Conservation (phyloP, 2,113 vertebrate species). For the Corynorhinus townsendii region DNA sequence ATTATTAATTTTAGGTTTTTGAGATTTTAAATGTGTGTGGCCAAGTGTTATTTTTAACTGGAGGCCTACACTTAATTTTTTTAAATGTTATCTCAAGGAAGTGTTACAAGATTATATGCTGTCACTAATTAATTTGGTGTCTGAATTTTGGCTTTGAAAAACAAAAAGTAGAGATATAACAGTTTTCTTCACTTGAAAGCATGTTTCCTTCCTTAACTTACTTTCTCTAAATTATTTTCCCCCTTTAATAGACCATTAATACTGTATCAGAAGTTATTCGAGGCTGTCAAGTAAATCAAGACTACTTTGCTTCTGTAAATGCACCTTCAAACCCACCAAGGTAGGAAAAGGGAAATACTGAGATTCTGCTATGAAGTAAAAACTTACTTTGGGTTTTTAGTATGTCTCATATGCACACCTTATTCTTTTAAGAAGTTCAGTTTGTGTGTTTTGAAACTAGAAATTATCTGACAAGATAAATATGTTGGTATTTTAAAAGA, state of each 20-base stretch:
- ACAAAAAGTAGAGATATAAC: neutral
- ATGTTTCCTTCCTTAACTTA: neutral
- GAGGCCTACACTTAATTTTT: neutral
- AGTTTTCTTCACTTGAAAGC: conserved; percentile 34
- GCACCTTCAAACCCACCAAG: conserved; percentile 97
- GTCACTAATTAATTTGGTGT: neutral
- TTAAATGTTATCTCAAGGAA: conserved; percentile 11
- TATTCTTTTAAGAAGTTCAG: neutral
- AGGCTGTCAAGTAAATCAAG: conserved; percentile 96
- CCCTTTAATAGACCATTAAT: conserved; percentile 91
- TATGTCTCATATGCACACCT: neutral
- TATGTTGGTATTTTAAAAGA: neutral
- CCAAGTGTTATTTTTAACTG: neutral
- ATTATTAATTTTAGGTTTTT: conserved; percentile 20
- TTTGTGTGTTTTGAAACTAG: neutral
- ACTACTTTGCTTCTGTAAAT: conserved; percentile 98
- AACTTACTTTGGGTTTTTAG: neutral
- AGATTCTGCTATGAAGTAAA: neutral
- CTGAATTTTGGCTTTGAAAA: conserved; percentile 27
- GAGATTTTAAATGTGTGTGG: neutral
- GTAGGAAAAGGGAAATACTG: conserved; percentile 72
- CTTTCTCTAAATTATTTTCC: conserved; percentile 17
- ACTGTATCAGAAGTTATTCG: conserved; percentile 98
- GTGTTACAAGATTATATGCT: neutral
- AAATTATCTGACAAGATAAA: neutral